Evolutionary conservation across 1,140 invertebrate genomes (phyloP), one percentile per base, ranked within the genome.

Genomic region (Drosophila nigrodunni): DNA sequence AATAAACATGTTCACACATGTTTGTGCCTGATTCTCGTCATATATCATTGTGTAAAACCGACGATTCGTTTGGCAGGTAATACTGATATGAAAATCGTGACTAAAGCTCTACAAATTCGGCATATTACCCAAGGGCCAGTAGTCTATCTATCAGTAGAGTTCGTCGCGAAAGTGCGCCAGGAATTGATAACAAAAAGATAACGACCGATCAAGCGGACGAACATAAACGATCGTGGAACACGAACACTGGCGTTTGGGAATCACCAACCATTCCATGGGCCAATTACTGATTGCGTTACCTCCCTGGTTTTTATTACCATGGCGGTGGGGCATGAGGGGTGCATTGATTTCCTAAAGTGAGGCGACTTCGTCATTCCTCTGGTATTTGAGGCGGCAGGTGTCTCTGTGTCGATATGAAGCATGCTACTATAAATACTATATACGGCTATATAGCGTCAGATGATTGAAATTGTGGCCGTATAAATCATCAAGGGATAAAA

Each of bases 81-180:
- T 18, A n/a, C 18, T 59, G 65, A 77, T 74, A 77, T n/a, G 41
- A 10, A 13, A 81, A 72, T 57, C 74, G 74, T 87, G 83, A 88
- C 83, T 78, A 89, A 89, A 87, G 71, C 62, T 65, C 39, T 71
- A 64, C 69, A 71, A 85, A 89, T 80, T 85, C 60, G 74, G 41
- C 60, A 21, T 69, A 88, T 87, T 87, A 88, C 73, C 65, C 75
- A 65, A 70, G 74, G 57, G 55, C 64, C 62, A 21, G 47, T 30
- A 30, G 25, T 4, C 25, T 30, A 30, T 30, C 25, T 30, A 30
- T 30, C 25, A 30, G 25, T 30, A 30, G 25, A 70, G 57, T 13
- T 61, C 15, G 25, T 15, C 25, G 25, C 6, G 3, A 52, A 49
- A 60, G 68, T 57, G 57, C 34, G 34, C 50, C 41, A 73, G 15